Percentiles rank a stretch among this genome's conserved stretches.
Conservation (phyloP, 2,888 invertebrate species). For the Nymphalis urticae region DNA sequence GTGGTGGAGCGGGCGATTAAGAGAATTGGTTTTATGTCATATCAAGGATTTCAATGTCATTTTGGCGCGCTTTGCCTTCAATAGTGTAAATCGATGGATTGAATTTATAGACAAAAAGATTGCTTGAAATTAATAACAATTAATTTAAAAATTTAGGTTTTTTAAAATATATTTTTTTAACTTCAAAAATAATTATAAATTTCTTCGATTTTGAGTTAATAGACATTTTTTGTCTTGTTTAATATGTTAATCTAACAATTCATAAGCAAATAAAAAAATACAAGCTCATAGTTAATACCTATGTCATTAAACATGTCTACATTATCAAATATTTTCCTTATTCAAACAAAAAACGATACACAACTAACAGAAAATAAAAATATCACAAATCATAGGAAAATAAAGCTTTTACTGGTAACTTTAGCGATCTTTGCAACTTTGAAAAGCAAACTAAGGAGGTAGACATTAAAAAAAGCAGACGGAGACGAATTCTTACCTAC, state of each 20-base stretch:
- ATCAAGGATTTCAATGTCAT: slow-evolving; percentile 33
- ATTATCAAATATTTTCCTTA: no score
- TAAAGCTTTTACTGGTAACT: not conserved
- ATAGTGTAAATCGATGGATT: slow-evolving; percentile 17
- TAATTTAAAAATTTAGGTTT: no score
- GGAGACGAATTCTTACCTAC: slow-evolving; percentile 64
- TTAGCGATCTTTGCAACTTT: not conserved
- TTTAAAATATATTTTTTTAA: no score
- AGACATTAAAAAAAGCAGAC: slow-evolving; percentile 66
- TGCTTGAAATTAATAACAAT: no score
- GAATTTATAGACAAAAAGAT: slow-evolving; percentile 2
- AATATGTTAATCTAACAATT: no score
- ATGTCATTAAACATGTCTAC: no score
- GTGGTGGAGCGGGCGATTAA: slow-evolving; percentile 27
- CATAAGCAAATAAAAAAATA: no score
- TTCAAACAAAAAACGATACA: no score
- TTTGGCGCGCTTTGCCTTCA: slow-evolving; percentile 19
- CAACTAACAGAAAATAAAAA: not conserved
- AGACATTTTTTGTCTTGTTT: no score
- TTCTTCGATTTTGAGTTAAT: no score
- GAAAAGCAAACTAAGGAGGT: slow-evolving; percentile 43
- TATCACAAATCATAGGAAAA: not conserved
- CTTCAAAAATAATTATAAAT: no score
- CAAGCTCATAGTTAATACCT: no score
- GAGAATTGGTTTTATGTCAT: slow-evolving; percentile 33